These are phyloP conservation scores for Actinemys pallida DNA, from an alignment of 2,113 vertebrate genomes.

Conservation along the genomic window DNA sequence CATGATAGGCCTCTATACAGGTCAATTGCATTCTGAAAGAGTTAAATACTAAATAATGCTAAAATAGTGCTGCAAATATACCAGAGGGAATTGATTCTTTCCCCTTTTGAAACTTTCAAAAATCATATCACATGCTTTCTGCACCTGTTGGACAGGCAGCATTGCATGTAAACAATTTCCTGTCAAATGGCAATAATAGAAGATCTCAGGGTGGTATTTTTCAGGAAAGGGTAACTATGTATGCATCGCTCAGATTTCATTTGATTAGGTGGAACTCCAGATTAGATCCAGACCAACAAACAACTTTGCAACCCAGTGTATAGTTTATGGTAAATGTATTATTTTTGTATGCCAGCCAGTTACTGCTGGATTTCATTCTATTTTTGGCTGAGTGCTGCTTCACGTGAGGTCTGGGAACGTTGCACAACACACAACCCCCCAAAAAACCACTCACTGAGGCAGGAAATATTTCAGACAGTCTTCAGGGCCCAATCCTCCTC, in stretches of 20 bases:
- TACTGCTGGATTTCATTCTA: neutral
- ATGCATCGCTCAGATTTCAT: neutral
- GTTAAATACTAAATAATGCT: neutral
- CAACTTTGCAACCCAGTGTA: accelerated
- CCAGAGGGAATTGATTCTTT: neutral
- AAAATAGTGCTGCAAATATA: neutral
- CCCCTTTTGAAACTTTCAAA: neutral
- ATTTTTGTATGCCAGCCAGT: neutral
- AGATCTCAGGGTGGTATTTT: neutral
- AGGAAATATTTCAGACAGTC: neutral
- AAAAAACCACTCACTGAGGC: neutral
- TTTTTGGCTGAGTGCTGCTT: neutral
- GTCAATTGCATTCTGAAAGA: neutral
- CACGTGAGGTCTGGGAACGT: neutral
- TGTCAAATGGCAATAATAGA: neutral
- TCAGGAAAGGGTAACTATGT: neutral
- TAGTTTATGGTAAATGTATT: neutral
- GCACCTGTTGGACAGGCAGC: neutral
- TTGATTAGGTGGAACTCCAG: neutral
- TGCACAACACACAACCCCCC: neutral
- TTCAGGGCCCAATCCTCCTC: neutral
- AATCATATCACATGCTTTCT: neutral
- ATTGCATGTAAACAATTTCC: neutral
- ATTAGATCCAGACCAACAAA: neutral
- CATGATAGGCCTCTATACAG: neutral